Evolutionary conservation across 1,140 invertebrate species (phyloP).

Genomic region (Arctopsyche grandis): DNA sequence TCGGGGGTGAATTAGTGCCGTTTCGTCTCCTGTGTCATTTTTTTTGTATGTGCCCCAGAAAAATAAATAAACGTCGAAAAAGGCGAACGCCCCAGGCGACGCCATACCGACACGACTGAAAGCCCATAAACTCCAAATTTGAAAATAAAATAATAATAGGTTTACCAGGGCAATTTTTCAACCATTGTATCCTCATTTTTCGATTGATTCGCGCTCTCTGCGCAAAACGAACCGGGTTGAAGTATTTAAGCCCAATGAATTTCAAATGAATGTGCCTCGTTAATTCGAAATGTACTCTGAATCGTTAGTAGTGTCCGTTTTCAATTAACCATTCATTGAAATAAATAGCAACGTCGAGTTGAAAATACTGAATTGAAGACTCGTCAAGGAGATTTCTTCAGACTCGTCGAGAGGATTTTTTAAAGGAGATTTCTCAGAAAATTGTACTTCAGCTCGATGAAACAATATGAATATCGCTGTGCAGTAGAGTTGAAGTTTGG

Average conservation of each 20-base stretch:
- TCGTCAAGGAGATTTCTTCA: too few species aligned
- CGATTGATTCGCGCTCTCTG: too few species aligned
- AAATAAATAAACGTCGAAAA: neutral
- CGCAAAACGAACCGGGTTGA: too few species aligned
- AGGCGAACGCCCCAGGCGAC: slow-evolving; percentile 8
- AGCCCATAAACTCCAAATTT: neutral
- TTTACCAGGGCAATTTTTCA: neutral
- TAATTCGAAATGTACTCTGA: neutral
- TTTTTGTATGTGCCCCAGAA: neutral
- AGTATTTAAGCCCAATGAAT: neutral
- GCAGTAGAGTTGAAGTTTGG: too few species aligned
- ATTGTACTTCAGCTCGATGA: too few species aligned
- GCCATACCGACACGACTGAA: neutral
- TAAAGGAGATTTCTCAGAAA: too few species aligned
- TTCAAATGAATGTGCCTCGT: neutral
- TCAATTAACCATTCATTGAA: neutral
- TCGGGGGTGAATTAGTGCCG: slow-evolving; percentile 13
- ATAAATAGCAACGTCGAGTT: too few species aligned
- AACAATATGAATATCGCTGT: too few species aligned
- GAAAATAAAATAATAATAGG: neutral
- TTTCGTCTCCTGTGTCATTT: neutral
- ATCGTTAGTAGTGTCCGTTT: neutral
- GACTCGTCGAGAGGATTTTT: too few species aligned
- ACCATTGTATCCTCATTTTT: too few species aligned
- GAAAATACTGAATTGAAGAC: too few species aligned